Evolutionary conservation across 2,797 vertebrate genomes (phyloP), one percentile per base, ranked within the genome.

Genomic region (Rousettus madagascariensis): DNA sequence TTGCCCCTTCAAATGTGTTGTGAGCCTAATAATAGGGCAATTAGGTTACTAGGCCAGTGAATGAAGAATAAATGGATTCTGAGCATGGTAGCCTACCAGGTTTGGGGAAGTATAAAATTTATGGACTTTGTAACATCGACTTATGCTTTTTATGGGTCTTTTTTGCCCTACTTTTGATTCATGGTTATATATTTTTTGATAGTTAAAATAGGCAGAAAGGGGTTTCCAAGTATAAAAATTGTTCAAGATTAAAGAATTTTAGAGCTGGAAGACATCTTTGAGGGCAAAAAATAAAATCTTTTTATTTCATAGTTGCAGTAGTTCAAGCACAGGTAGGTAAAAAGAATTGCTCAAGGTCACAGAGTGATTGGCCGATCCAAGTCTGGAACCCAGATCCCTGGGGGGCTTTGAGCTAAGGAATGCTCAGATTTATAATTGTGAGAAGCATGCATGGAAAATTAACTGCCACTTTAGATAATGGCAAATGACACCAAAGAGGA

Each of bases 151-250:
- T 5, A 36, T 36, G 66, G 26, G 17, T 90, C 30, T 84, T 55
- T 65, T 6, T 1, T 10, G 11, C 3, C 57, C 30, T 78, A 78
- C 17, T 96, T 96, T 94, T 89, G 84, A 91, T 80, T 55, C 33
- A 46, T 63, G 12, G 49, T 49, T 94, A 19, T 88, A 83, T 82
- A 16, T 49, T 49, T 49, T 91, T 93, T 97, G 84, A 83, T 75
- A 68, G 65, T 72, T 95, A 95, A 96, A 94, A 86, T 91, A 87
- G 59, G 30, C 78, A 93, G 72, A 78, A 83, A 91, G 11, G 28
- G 22, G 46, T 38, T 83, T 90, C 24, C 75, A n/a, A 57, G 7
- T 55, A 41, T 33, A 88, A 38, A 82, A 36, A 36, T 86, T 88
- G 38, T 92, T 92, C 61, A 77, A 77, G 66, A 86, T 96, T 30